A percentile compares a stretch with the other conserved stretches of the same genome.
Evolutionary conservation across 1,140 invertebrate genomes (phyloP).

Genomic region (Penaeus chinensis): DNA sequence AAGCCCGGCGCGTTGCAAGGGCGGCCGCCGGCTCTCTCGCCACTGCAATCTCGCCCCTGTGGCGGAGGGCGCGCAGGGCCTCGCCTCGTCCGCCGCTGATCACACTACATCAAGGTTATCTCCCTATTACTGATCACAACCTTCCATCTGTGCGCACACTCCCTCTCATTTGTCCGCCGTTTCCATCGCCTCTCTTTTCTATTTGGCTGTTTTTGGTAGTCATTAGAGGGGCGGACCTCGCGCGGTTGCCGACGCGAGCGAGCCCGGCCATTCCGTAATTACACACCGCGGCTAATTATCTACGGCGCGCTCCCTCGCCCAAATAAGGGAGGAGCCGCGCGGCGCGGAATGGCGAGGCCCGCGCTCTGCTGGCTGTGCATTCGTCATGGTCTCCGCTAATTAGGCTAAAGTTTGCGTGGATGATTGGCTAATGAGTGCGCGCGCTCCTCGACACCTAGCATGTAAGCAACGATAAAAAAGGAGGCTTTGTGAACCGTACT

Average conservation of each 20-base stretch:
- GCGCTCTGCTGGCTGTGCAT: no score
- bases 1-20: not conserved
- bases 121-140: conserved; percentile 32
- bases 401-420: no score
- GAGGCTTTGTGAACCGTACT: no score
- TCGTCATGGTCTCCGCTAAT: no score
- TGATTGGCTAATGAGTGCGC: no score
- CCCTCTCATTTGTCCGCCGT: conserved; percentile 52
- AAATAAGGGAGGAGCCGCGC: conserved; percentile 6
- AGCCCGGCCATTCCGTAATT: conserved; percentile 1
- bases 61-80: not conserved
- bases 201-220: conserved; percentile 51
- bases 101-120: conserved; percentile 33
- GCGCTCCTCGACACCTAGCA: no score
- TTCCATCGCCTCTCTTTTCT: conserved; percentile 50
- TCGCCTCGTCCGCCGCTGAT: not conserved
- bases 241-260: not conserved
- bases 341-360: not conserved
- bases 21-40: not conserved
- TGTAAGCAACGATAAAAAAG: no score
- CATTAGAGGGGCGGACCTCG: conserved; percentile 21
- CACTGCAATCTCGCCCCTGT: not conserved
- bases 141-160: conserved; percentile 44
- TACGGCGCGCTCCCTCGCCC: conserved; percentile 33
- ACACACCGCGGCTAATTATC: conserved; percentile 20